Percentiles rank a stretch among this genome's conserved stretches.
phyloP scores from a whole-genome alignment of 2,888 invertebrate species.

The Lasioglossum oenotherae region DNA sequence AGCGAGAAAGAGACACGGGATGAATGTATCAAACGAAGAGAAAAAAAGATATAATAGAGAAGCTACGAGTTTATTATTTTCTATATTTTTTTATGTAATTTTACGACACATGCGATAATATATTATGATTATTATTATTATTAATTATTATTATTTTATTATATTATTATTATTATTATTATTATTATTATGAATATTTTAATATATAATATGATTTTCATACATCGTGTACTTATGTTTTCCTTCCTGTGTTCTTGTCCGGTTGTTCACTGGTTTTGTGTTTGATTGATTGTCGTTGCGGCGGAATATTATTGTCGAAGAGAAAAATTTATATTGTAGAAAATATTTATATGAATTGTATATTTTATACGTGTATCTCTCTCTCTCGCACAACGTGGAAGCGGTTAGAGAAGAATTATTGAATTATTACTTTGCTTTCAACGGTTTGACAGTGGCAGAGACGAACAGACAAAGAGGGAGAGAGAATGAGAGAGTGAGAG shows the following conservation, averaged over 20 bases:
- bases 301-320: neutral
- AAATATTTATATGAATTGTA: conserved; percentile 22
- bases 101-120: conserved; percentile 82
- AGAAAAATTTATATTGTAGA: conserved; percentile 36
- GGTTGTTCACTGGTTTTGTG: conserved; percentile 69
- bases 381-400: conserved; percentile 11
- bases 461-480: neutral
- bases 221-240: conserved; percentile 81
- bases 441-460: neutral
- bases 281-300: conserved; percentile 62
- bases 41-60: conserved; percentile 66
- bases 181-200: conserved; percentile 83
- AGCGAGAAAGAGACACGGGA: conserved; percentile 29
- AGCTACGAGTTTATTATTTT: conserved; percentile 83
- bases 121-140: conserved; percentile 62
- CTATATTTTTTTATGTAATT: conserved; percentile 85
- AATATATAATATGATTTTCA: conserved; percentile 84
- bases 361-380: conserved; percentile 25
- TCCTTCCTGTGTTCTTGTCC: conserved; percentile 77
- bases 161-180: conserved; percentile 74
- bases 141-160: conserved; percentile 52
- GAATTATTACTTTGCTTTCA: conserved; percentile 1
- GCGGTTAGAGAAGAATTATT: conserved; percentile 6
- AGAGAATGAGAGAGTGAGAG: neutral
- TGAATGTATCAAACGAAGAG: conserved; percentile 46